Conservation (phyloP, 1,140 invertebrate species). For the Whitmania pigra region DNA sequence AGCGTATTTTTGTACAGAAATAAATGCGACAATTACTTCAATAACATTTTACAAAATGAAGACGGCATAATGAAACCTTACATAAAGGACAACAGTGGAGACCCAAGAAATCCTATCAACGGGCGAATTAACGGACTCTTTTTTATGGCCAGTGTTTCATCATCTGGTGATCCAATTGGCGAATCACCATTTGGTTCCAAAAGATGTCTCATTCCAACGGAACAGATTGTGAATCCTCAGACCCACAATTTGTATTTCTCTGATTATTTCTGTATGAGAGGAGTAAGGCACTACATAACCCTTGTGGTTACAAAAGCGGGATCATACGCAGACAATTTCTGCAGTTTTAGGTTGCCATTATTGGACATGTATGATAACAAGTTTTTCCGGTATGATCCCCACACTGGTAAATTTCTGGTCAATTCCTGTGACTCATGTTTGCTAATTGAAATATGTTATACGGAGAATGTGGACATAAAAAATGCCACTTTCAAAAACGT, state of each 20-base stretch:
- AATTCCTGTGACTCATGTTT: slow-evolving; percentile 12
- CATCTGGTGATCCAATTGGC: neutral
- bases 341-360: slow-evolving; percentile 24
- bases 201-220: neutral
- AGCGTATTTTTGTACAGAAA: slow-evolving; percentile 14
- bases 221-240: neutral
- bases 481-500: neutral
- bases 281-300: slow-evolving; percentile 28
- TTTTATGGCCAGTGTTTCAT: slow-evolving; percentile 11
- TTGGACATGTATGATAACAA: slow-evolving; percentile 26
- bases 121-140: slow-evolving; percentile 13
- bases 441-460: slow-evolving; percentile 27
- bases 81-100: slow-evolving; percentile 16
- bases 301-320: slow-evolving; percentile 26
- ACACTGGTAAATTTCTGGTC: neutral
- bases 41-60: neutral
- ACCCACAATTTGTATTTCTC: slow-evolving; percentile 30
- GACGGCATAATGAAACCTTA: slow-evolving; percentile 1
- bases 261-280: slow-evolving; percentile 29
- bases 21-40: slow-evolving; percentile 3
- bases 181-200: neutral
- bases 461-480: slow-evolving; percentile 26
- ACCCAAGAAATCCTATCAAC: slow-evolving; percentile 20
- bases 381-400: slow-evolving; percentile 22
- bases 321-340: slow-evolving; percentile 30